phyloP scores from a whole-genome alignment of 2,113 vertebrate species.

The Ciconia stormi region DNA sequence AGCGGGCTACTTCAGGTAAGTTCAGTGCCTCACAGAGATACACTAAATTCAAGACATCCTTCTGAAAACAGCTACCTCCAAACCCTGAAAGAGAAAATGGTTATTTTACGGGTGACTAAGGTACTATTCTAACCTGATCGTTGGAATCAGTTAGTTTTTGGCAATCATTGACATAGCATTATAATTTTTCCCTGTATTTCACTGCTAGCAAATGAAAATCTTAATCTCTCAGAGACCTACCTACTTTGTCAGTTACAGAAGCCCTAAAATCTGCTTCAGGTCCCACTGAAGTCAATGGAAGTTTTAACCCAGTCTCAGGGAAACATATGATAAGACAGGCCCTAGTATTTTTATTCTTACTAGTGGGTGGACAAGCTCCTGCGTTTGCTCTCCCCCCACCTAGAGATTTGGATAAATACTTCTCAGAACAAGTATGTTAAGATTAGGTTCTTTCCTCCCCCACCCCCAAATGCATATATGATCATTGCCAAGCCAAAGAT shows the following conservation, averaged over 20 bases:
- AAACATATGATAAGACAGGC: background rate
- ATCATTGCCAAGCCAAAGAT: background rate
- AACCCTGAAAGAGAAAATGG: constrained; percentile 80
- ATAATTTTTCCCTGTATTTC: background rate
- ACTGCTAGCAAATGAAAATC: background rate
- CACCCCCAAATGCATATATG: background rate
- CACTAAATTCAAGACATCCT: constrained; percentile 96
- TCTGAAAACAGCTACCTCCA: constrained; percentile 98
- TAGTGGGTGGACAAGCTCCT: background rate
- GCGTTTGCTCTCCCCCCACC: background rate
- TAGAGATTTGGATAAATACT: background rate
- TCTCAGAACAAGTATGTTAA: background rate
- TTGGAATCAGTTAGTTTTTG: background rate
- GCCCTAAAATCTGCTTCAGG: background rate
- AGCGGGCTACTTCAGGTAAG: constrained; percentile 93
- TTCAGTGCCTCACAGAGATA: constrained; percentile 97
- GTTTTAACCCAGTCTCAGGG: background rate
- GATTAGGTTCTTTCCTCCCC: background rate
- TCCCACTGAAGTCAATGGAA: background rate
- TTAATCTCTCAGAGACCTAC: background rate
- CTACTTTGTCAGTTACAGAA: background rate
- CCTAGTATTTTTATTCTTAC: background rate
- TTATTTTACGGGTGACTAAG: background rate
- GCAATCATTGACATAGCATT: background rate
- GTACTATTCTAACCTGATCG: background rate